Conservation (phyloP, 2,113 vertebrate species). For the Toxostoma redivivum region DNA sequence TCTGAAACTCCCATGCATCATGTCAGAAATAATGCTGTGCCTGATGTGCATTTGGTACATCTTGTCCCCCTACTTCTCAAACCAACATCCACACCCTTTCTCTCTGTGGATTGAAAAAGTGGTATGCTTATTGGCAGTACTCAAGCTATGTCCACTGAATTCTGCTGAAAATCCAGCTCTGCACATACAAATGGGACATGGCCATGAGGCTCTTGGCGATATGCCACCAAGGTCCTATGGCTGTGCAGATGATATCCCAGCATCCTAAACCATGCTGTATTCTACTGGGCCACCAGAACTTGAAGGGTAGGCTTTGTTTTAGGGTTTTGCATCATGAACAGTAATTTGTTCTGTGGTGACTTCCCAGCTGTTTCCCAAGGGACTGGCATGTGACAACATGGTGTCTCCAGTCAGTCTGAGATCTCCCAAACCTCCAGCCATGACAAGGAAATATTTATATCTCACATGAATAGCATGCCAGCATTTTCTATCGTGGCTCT, state of each 20-base stretch:
- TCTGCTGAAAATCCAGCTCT: not conserved
- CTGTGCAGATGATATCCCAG: not conserved
- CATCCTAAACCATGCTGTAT: not conserved
- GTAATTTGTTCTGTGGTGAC: not conserved
- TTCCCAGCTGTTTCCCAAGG: constrained; percentile 5
- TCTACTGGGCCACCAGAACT: not conserved
- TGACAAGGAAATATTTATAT: constrained; percentile 40
- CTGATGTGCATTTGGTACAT: rapidly evolving
- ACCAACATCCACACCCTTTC: rapidly evolving
- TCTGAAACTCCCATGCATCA: rapidly evolving
- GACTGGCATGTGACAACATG: not conserved
- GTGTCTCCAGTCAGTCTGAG: constrained; percentile 32
- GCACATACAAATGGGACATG: not conserved
- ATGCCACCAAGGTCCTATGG: rapidly evolving
- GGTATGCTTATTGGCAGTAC: not conserved
- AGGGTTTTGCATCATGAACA: not conserved
- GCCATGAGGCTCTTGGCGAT: rapidly evolving
- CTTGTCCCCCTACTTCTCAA: not conserved
- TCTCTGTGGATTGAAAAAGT: not conserved
- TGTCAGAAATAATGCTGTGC: not conserved
- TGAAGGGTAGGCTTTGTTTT: constrained; percentile 23
- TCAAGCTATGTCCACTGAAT: not conserved
- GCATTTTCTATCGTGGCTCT: constrained; percentile 2
- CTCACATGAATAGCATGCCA: not conserved
- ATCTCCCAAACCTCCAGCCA: not conserved